phyloP scores from a whole-genome alignment of 2,113 vertebrate species.

The cattle (Bos taurus) region DNA sequence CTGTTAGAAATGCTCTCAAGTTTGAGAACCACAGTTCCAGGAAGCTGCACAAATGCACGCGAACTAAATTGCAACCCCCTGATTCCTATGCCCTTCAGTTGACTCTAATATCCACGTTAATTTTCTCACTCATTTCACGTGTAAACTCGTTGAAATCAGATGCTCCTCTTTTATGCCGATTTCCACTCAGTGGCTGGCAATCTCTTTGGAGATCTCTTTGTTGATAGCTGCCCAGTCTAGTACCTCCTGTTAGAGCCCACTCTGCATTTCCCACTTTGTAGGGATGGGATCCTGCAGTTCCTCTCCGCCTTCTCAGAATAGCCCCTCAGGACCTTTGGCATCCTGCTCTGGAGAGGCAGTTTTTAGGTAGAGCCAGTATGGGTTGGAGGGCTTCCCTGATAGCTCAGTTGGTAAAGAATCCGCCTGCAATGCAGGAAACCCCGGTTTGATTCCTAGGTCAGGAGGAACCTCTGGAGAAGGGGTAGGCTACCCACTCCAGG shows the following conservation, averaged over 20 bases:
- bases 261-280: neutral
- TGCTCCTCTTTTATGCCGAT: neutral
- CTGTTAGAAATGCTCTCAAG: neutral
- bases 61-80: neutral
- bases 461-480: neutral
- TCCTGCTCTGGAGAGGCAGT: neutral
- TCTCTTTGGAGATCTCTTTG: neutral
- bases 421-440: neutral
- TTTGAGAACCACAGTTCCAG: neutral
- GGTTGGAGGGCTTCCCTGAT: neutral
- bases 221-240: neutral
- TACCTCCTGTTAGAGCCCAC: too few relatives aligned
- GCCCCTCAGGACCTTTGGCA: neutral
- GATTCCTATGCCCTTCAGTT: neutral
- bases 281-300: neutral
- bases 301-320: neutral
- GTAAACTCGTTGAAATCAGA: neutral
- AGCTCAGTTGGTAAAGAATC: neutral
- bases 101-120: neutral
- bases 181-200: neutral
- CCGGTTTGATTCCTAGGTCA: neutral
- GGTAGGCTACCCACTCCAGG: neutral
- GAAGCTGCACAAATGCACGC: neutral
- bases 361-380: neutral
- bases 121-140: neutral